Evolutionary conservation across 1,140 invertebrate genomes (phyloP).

Genomic region (Dendrolimus kikuchii): DNA sequence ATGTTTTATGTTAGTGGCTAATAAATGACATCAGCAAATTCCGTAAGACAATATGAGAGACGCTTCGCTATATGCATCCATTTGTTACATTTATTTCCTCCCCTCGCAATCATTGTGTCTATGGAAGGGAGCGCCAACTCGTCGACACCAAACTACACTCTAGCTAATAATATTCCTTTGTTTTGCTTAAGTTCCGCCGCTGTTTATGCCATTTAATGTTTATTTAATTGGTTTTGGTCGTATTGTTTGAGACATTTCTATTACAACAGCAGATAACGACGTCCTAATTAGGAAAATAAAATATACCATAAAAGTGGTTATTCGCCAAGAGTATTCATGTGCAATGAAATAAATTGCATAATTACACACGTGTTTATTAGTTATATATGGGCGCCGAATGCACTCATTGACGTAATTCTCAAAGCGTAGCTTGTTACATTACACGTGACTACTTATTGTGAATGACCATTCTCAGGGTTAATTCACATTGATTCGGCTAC

Average conservation of each 20-base stretch:
- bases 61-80: constrained; percentile 46
- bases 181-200: constrained; percentile 47
- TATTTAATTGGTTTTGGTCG: constrained; percentile 44
- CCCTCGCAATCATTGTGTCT: constrained; percentile 58
- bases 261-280: too few species aligned
- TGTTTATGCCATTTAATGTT: constrained; percentile 46
- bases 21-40: constrained; percentile 72
- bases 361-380: too few species aligned
- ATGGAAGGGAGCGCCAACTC: constrained; percentile 48
- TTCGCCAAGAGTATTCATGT: too few species aligned
- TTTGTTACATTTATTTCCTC: constrained; percentile 43
- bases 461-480: too few species aligned
- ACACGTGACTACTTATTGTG: too few species aligned
- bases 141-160: constrained; percentile 6
- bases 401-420: too few species aligned
- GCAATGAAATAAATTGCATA: too few species aligned
- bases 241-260: constrained; percentile 3
- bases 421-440: too few species aligned
- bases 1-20: constrained; percentile 72
- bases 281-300: too few species aligned
- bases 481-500: too few species aligned
- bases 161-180: constrained; percentile 6
- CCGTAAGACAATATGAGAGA: constrained; percentile 67
- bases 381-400: too few species aligned
- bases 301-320: too few species aligned